phyloP scores from a whole-genome alignment of 2,113 vertebrate genomes.

The Tyto alba region DNA sequence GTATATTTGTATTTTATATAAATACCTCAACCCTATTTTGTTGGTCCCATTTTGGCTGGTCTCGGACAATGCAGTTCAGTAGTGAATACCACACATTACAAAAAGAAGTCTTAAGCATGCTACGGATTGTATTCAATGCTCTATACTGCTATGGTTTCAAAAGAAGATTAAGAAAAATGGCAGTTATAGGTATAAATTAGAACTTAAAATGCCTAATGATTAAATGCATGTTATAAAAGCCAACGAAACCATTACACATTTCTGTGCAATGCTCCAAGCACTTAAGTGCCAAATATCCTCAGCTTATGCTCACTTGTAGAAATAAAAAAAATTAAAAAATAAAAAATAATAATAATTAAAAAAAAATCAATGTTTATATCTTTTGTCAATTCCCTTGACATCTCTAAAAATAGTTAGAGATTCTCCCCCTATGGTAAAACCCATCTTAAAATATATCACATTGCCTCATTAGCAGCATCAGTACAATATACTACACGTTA shows the following conservation, averaged over 20 bases:
- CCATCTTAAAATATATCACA: neutral
- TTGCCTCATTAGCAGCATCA: neutral
- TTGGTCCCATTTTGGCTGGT: neutral
- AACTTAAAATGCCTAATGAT: neutral
- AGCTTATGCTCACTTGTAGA: neutral
- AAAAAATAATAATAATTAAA: no score
- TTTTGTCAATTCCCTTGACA: neutral
- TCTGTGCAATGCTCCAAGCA: neutral
- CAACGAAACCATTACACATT: neutral
- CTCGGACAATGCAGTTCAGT: neutral
- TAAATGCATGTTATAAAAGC: neutral
- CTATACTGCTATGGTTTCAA: neutral
- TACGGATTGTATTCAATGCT: neutral
- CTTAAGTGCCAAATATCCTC: neutral
- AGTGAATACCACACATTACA: neutral
- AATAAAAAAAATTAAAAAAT: neutral
- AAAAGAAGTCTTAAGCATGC: neutral
- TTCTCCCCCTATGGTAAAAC: neutral
- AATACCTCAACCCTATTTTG: neutral
- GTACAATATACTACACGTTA: fast-evolving
- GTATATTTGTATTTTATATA: neutral
- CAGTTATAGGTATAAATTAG: neutral
- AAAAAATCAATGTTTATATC: neutral
- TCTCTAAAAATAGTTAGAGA: neutral
- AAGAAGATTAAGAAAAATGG: neutral